phyloP scores from a whole-genome alignment of 2,888 invertebrate species.

The Drosophila limbata region DNA sequence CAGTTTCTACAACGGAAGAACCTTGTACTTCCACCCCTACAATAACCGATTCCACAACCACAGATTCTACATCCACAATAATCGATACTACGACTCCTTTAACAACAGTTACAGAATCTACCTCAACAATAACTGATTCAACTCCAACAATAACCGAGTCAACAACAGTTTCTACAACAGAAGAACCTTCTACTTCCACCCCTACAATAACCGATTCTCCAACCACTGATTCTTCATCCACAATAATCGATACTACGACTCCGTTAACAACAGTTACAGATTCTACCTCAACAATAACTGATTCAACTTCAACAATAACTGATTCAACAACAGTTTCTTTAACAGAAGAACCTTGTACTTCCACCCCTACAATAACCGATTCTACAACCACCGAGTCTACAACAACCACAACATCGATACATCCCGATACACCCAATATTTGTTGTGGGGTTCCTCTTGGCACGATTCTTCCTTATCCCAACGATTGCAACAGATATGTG shows the following conservation, averaged over 20 bases:
- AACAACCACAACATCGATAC: conserved; percentile 10
- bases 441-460: conserved; percentile 59
- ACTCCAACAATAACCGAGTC: conserved; percentile 21
- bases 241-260: neutral
- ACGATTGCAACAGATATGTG: conserved; percentile 55
- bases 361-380: conserved; percentile 23
- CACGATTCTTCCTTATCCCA: conserved; percentile 59
- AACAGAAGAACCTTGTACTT: conserved; percentile 7
- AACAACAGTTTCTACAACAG: conserved; percentile 29
- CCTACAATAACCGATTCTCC: conserved; percentile 21
- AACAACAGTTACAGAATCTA: neutral
- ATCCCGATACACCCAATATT: conserved; percentile 55
- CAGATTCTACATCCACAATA: conserved; percentile 1
- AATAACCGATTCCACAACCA: conserved; percentile 18
- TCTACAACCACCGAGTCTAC: conserved; percentile 4
- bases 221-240: conserved; percentile 19
- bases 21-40: conserved; percentile 27
- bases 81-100: conserved; percentile 18
- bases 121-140: conserved; percentile 6
- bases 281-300: conserved; percentile 19
- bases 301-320: neutral
- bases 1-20: conserved; percentile 19
- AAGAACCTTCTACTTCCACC: conserved; percentile 11
- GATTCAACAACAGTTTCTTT: conserved; percentile 21
- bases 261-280: neutral